Conservation (phyloP, 2,888 invertebrate species). For the Didymodactylos carnosus region DNA sequence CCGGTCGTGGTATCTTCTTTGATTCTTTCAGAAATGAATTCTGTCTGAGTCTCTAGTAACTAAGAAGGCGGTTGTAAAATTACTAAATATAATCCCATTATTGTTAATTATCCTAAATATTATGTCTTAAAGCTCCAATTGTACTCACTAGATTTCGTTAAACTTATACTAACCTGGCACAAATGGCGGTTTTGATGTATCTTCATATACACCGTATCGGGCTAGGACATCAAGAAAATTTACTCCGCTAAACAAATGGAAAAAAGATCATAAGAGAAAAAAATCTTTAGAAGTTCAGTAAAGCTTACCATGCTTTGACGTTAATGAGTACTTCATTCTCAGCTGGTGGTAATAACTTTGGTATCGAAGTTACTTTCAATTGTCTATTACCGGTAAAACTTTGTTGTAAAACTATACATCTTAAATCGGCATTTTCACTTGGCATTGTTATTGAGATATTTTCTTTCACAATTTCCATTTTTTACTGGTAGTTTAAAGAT, state of each 20-base stretch:
- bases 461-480: no score
- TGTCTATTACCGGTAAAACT: neutral
- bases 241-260: slow-evolving; percentile 46
- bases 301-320: slow-evolving; percentile 4
- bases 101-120: no score
- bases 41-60: no score
- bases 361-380: neutral
- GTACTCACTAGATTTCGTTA: no score
- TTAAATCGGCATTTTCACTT: neutral
- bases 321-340: neutral
- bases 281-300: neutral
- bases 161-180: no score
- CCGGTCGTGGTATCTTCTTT: no score
- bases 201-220: slow-evolving; percentile 63
- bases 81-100: no score
- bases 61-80: no score
- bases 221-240: slow-evolving; percentile 74
- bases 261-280: neutral
- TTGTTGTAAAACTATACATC: slow-evolving; percentile 1
- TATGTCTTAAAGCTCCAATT: no score
- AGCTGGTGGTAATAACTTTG: neutral
- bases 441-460: neutral
- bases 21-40: no score
- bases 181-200: slow-evolving; percentile 65
- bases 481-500: no score